Conservation (phyloP, 2,888 invertebrate genomes). For the Plebejus anna region DNA sequence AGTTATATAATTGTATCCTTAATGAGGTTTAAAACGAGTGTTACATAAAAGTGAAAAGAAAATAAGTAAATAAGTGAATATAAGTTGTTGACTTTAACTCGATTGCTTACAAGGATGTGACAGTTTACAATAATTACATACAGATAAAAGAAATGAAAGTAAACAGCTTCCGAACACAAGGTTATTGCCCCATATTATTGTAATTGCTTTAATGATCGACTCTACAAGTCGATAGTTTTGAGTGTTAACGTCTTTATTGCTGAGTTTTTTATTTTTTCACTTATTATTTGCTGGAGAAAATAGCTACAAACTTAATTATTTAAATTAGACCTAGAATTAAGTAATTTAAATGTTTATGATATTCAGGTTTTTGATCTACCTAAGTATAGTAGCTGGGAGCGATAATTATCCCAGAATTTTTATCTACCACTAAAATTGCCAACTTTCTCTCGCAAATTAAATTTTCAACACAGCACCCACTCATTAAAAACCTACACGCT, state of each 20-base stretch:
- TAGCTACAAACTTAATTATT: neutral
- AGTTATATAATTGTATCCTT: conserved; percentile 18
- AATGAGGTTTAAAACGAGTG: neutral
- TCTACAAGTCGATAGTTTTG: neutral
- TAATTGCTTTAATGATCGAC: neutral
- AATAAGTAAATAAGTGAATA: conserved; percentile 18
- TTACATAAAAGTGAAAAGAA: conserved; percentile 19
- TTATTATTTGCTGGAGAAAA: neutral
- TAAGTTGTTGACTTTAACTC: conserved; percentile 7
- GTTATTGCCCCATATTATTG: conserved; percentile 23
- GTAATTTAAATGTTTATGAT: neutral
- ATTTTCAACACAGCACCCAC: neutral
- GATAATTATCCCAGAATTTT: neutral
- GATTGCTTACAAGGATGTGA: conserved; percentile 10
- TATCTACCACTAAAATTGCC: neutral
- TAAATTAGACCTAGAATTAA: neutral
- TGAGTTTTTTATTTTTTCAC: neutral
- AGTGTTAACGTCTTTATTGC: neutral
- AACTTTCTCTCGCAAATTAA: neutral
- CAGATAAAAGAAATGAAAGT: conserved; percentile 27
- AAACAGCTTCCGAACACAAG: conserved; percentile 14
- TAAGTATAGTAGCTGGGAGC: neutral
- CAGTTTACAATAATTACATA: conserved; percentile 1
- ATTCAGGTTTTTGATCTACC: neutral
- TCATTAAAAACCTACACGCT: neutral